Evolutionary conservation across 2,888 invertebrate genomes (phyloP).

Genomic region (Drosophila neotestacea): DNA sequence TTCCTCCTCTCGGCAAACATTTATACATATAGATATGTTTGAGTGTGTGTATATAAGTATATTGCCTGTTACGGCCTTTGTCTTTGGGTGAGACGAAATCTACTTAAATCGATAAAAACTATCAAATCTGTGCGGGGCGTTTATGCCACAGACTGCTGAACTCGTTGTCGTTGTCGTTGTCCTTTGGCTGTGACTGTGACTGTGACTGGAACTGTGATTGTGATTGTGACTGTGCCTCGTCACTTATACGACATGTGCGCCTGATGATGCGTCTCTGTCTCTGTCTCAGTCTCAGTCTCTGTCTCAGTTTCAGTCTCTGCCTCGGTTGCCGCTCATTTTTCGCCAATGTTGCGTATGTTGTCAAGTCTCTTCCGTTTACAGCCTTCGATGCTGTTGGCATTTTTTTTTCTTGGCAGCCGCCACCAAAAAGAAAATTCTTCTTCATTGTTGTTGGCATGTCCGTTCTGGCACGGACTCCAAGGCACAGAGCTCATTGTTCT

Average conservation of each 20-base stretch:
- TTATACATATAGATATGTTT: conserved; percentile 14
- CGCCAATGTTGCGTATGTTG: conserved; percentile 80
- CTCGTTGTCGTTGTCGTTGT: conserved; percentile 19
- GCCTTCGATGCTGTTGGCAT: conserved; percentile 60
- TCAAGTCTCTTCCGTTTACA: conserved; percentile 76
- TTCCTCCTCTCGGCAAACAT: not conserved
- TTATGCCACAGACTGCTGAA: conserved; percentile 51
- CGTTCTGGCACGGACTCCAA: conserved; percentile 73
- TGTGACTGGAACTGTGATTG: conserved; percentile 3
- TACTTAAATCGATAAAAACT: conserved; percentile 81
- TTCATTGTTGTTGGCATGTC: conserved; percentile 73
- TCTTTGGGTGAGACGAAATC: conserved; percentile 59
- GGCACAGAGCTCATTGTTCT: conserved; percentile 58
- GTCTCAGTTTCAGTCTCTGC: conserved; percentile 11
- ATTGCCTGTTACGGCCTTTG: conserved; percentile 29
- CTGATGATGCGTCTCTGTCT: conserved; percentile 56
- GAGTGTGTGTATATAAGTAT: conserved; percentile 22
- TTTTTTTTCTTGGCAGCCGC: conserved; percentile 57
- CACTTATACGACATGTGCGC: conserved; percentile 74
- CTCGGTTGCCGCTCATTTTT: conserved; percentile 67
- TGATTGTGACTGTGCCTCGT: conserved; percentile 49
- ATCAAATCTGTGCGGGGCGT: conserved; percentile 78
- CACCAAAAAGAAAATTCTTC: conserved; percentile 46
- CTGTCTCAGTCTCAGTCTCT: conserved; percentile 14
- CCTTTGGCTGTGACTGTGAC: conserved; percentile 2